phyloP scores from a whole-genome alignment of 2,888 invertebrate species.

The Diadromus collaris region DNA sequence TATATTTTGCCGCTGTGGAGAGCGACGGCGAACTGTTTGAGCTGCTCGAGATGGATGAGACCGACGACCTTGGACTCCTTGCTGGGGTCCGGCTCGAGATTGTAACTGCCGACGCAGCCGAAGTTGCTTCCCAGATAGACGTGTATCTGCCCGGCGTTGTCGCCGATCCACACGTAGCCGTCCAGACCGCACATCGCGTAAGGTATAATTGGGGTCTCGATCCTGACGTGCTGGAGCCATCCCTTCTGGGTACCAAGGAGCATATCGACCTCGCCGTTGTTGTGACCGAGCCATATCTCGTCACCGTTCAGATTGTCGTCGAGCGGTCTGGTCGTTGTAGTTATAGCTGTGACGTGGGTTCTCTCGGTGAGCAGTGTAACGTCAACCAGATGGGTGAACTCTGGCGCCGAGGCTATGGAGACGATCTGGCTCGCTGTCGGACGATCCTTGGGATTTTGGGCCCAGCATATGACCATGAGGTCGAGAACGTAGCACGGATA shows the following conservation, averaged over 20 bases:
- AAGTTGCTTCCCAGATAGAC: slow-evolving; percentile 85
- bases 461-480: slow-evolving; percentile 98
- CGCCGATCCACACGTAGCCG: slow-evolving; percentile 93
- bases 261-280: slow-evolving; percentile 85
- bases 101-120: slow-evolving; percentile 76
- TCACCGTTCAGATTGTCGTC: slow-evolving; percentile 77
- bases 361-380: slow-evolving; percentile 87
- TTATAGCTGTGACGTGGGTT: slow-evolving; percentile 84
- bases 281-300: slow-evolving; percentile 89
- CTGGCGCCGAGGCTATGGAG: slow-evolving; percentile 94
- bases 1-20: slow-evolving; percentile 86
- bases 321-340: slow-evolving; percentile 74
- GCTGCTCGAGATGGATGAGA: slow-evolving; percentile 84
- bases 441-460: slow-evolving; percentile 91
- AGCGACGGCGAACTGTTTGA: slow-evolving; percentile 91
- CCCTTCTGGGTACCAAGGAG: slow-evolving; percentile 82
- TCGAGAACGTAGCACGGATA: slow-evolving; percentile 95
- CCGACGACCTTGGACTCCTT: slow-evolving; percentile 85
- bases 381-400: slow-evolving; percentile 94
- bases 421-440: slow-evolving; percentile 98
- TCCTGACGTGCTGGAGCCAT: slow-evolving; percentile 83
- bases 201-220: slow-evolving; percentile 83
- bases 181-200: slow-evolving; percentile 89
- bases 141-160: slow-evolving; percentile 91
- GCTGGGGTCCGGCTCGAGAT: slow-evolving; percentile 85